Evolutionary conservation across 2,888 invertebrate genomes (phyloP), one percentile per base, ranked within the genome.

Genomic region (Synanthedon formicaeformis): DNA sequence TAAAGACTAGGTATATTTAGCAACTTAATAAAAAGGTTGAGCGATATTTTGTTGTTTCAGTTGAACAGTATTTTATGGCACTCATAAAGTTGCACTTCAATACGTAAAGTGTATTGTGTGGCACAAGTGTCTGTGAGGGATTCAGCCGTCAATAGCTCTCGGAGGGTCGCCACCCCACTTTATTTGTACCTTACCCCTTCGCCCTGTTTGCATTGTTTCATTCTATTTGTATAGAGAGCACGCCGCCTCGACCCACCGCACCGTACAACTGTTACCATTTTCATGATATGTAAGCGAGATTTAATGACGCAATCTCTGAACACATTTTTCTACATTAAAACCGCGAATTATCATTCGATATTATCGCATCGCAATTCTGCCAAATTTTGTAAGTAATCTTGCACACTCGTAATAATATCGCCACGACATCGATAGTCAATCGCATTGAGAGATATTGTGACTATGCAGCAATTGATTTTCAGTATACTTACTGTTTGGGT

Each of bases 261-360:
- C 65, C 70, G 69, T 78, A 79, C 81, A 81, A 83, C 81, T 81
- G 82, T 81, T 83, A 82, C 78, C 72, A 73, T 75, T 81, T 77
- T 75, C 78, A 74, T 76, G 74, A 78, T 80, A 78, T 78, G 75
- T 78, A 75, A 79, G 68, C 73, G 73, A 74, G 75, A 78, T 80
- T 81, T 82, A 78, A 81, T 79, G 78, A 78, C 73, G 73, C 69
- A 65, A 71, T 71, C 69, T 71, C 69, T 74, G 68, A 66, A 63
- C 63, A 61, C 60, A 45, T 45, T 45, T 12, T 12, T n/a, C n/a
- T 13, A 45, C 45, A 45, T 45, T 45, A 45, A 34, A n/a, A 50
- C 50, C n/a, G 50, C 41, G 48, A 50, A 40, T 48, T 40, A 52
- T 52, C 48, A 50, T 41, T 48, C 13, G 45, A 52, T 34, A 48